Evolutionary conservation across 2,797 vertebrate genomes (phyloP).

Genomic region (Lagodon rhomboides): DNA sequence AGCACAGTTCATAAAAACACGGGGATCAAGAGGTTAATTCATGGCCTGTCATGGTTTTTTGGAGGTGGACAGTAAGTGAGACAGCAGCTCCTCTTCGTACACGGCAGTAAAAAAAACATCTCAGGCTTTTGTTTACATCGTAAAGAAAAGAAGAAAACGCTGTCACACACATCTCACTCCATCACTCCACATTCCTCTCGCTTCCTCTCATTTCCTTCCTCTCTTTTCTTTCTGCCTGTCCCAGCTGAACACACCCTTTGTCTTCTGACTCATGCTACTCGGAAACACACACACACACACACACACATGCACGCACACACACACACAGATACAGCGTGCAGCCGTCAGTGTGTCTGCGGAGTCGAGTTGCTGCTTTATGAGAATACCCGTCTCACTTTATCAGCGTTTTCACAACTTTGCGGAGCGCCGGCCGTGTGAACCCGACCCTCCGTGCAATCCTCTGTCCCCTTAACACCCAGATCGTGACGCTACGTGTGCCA

Average conservation of each 20-base stretch:
- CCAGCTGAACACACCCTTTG: conserved; percentile 66
- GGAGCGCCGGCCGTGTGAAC: conserved; percentile 46
- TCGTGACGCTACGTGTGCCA: conserved; percentile 28
- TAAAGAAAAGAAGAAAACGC: too few species aligned
- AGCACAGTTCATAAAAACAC: neutral
- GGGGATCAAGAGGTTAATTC: too few species aligned
- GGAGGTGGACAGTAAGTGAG: neutral
- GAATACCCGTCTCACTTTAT: conserved; percentile 44
- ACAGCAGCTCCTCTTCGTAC: neutral
- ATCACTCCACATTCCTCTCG: conserved; percentile 37
- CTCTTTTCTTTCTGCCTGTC: conserved; percentile 46
- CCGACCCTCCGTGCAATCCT: conserved; percentile 9
- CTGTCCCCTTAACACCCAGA: conserved; percentile 29
- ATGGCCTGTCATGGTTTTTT: neutral
- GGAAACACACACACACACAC: conserved; percentile 31
- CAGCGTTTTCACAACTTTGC: conserved; percentile 50
- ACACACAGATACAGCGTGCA: conserved; percentile 1
- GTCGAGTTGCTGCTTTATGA: conserved; percentile 39
- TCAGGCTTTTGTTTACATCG: neutral
- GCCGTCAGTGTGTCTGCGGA: conserved; percentile 16
- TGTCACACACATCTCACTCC: neutral
- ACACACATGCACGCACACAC: conserved; percentile 18
- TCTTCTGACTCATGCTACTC: conserved; percentile 53
- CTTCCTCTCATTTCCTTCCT: conserved; percentile 51
- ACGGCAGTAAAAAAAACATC: too few species aligned